phyloP scores from a whole-genome alignment of 2,888 invertebrate species.

The Plagiodera versicolora region DNA sequence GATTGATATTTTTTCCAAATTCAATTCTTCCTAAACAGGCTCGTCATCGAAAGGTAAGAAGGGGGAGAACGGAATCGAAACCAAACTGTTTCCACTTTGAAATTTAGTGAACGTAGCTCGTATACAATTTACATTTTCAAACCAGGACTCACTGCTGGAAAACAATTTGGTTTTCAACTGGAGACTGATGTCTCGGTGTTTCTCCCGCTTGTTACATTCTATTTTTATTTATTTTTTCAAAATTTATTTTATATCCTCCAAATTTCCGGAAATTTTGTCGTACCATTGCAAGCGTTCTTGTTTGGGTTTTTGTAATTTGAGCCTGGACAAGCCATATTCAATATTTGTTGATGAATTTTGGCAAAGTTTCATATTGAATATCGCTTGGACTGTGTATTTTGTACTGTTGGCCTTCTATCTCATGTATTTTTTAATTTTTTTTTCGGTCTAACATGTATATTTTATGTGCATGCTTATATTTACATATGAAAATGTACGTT shows the following conservation, averaged over 20 bases:
- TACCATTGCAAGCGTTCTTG: slow-evolving; percentile 47
- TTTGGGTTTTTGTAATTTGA: slow-evolving; percentile 46
- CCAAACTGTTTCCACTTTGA: slow-evolving; percentile 44
- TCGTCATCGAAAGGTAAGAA: slow-evolving; percentile 49
- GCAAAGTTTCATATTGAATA: slow-evolving; percentile 25
- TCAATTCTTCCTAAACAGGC: background rate
- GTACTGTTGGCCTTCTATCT: slow-evolving; percentile 57
- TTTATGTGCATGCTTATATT: slow-evolving; percentile 51
- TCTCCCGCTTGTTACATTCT: slow-evolving; percentile 43
- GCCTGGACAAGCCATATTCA: slow-evolving; percentile 38
- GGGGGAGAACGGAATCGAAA: slow-evolving; percentile 52
- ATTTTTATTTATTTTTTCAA: slow-evolving; percentile 33
- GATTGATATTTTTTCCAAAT: background rate
- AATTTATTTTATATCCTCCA: slow-evolving; percentile 35
- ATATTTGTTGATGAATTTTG: background rate
- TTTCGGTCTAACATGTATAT: slow-evolving; percentile 51
- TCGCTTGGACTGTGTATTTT: slow-evolving; percentile 39
- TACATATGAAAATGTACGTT: slow-evolving; percentile 40
- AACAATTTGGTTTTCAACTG: slow-evolving; percentile 50
- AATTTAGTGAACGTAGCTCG: background rate
- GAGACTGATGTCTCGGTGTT: slow-evolving; percentile 53
- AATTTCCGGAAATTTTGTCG: slow-evolving; percentile 48
- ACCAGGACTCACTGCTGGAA: slow-evolving; percentile 19
- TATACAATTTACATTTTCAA: slow-evolving; percentile 1
- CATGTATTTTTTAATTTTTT: slow-evolving; percentile 53